phyloP scores from a whole-genome alignment of 2,113 vertebrate species.

The Solenodon paradoxus region DNA sequence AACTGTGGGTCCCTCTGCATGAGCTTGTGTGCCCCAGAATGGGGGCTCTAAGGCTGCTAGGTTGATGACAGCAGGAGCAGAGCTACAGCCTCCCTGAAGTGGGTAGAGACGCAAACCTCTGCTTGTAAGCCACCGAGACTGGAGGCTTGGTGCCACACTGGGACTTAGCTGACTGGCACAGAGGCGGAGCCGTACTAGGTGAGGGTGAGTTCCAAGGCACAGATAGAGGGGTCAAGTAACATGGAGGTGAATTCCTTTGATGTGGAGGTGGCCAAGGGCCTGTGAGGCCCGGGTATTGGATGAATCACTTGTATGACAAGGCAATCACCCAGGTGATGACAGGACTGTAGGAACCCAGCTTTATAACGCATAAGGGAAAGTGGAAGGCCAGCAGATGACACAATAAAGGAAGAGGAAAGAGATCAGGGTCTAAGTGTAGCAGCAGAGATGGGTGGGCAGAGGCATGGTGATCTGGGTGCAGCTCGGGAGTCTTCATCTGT shows the following conservation, averaged over 20 bases:
- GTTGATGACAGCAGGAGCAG: background rate
- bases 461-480: background rate
- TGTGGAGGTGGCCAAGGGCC: background rate
- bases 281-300: background rate
- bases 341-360: background rate
- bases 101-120: background rate
- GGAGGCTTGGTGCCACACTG: background rate
- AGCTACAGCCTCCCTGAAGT: background rate
- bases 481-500: background rate
- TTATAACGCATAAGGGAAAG: background rate
- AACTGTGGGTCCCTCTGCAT: accelerated
- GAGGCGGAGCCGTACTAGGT: background rate
- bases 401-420: background rate
- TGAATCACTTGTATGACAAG: background rate
- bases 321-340: background rate
- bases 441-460: background rate
- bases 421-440: background rate
- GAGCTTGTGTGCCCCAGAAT: background rate
- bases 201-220: background rate
- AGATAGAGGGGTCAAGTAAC: background rate
- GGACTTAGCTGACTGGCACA: background rate
- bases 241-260: background rate
- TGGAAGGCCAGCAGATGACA: background rate
- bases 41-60: background rate
- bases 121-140: background rate